Conservation (phyloP, 2,888 invertebrate species). For the Amitus sp. region DNA sequence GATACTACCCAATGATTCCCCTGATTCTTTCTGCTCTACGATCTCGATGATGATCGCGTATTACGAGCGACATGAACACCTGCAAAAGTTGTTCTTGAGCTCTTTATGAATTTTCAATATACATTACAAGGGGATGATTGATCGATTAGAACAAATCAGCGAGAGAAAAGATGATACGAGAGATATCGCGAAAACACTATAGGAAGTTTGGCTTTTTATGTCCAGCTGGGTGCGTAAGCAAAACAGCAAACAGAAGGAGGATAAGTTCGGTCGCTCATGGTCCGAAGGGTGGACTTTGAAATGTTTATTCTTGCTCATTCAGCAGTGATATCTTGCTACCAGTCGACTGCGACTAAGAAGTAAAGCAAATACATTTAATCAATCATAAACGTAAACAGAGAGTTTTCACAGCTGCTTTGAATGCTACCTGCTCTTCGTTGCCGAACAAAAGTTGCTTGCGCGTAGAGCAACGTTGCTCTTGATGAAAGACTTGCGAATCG, state of each 20-base stretch:
- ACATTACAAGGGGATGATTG: constrained; percentile 9
- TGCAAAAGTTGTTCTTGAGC: constrained; percentile 20
- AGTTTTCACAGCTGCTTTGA: constrained; percentile 23
- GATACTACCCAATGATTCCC: constrained; percentile 32
- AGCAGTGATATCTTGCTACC: constrained; percentile 39
- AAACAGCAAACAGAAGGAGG: constrained; percentile 45
- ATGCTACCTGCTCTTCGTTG: constrained; percentile 17
- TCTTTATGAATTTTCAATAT: constrained; percentile 2
- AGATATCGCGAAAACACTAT: too few species aligned
- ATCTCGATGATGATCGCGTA: constrained; percentile 21
- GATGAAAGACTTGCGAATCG: too few species aligned
- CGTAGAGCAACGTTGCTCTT: too few species aligned
- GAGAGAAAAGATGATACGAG: too few species aligned
- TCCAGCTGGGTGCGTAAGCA: constrained; percentile 26
- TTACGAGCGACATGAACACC: constrained; percentile 29
- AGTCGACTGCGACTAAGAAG: constrained; percentile 54
- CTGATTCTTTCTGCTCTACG: constrained; percentile 18
- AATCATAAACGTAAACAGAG: constrained; percentile 52
- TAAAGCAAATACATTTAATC: constrained; percentile 59
- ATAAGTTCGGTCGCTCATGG: constrained; percentile 24
- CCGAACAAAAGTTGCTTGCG: constrained; percentile 1
- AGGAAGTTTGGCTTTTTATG: constrained; percentile 1
- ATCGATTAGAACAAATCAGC: constrained; percentile 14
- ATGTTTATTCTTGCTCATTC: constrained; percentile 43
- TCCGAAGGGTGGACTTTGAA: constrained; percentile 43